Evolutionary conservation across 2,888 invertebrate species (phyloP), one percentile per base, ranked within the genome.

Genomic region (Tetranychus truncatus): DNA sequence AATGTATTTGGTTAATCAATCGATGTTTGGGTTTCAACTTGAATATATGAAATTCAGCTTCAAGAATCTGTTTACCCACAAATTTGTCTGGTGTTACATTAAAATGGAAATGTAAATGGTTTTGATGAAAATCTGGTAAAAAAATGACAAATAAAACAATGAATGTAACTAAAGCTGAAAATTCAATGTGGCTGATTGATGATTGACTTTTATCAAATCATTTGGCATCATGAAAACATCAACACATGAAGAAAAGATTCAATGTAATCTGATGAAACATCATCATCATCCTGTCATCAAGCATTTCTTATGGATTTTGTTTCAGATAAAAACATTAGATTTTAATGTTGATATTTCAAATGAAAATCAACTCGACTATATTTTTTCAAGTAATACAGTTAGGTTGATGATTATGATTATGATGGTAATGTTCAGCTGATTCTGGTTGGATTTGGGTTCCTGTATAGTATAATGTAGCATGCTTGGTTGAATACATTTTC

Each of bases 31-130:
- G 81, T 55, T 81, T 82, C 78, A 84, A 84, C 79, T 86, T 83
- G 79, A 84, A 86, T 45, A 87, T 82, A 80, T 86, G 86, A 71
- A 87, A 81, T 79, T 87, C 87, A 0, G 86, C 86, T 78, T 86
- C 85, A 20, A 86, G 78, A 5, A 87, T 82, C 65, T 75, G 75
- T 1, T 82, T 82, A 78, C 86, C 85, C 75, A 82, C 81, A 6
- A 79, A 78, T 46, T 83, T 83, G 73, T 86, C 77, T 6, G 83
- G 84, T 11, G 84, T 82, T 69, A 86, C 80, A 78, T 85, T 84
- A 80, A 86, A 86, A 77, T 81, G 81, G 78, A 83, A 84, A 77
- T 82, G 78, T 11, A 78, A 74, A 8, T 81, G 74, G 81, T 69
- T 55, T 55, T 55, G 55, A 15, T 55, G 55, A 55, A 55, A 15